Percentiles rank a stretch among this genome's conserved stretches.
phyloP scores from a whole-genome alignment of 2,888 invertebrate species.

The Chaitophorus viminalis region DNA sequence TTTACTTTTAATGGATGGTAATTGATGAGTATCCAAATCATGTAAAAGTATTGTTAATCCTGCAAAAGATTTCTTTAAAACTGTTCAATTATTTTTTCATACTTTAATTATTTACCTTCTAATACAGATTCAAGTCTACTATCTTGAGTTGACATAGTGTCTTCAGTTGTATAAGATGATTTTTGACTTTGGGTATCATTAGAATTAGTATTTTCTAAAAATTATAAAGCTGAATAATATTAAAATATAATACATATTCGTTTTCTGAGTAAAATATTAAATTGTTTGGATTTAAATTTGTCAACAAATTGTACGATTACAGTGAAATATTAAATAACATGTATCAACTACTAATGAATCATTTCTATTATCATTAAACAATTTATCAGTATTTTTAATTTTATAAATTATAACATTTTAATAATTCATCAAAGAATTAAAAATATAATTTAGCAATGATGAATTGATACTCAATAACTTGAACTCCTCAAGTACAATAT shows the following conservation, averaged over 20 bases:
- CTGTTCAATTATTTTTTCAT: background rate
- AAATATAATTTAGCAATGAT: too few relatives aligned
- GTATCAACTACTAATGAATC: too few relatives aligned
- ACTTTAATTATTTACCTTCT: constrained; percentile 30
- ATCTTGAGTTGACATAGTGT: constrained; percentile 58
- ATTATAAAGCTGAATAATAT: background rate
- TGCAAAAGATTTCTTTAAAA: background rate
- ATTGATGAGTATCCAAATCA: constrained; percentile 45
- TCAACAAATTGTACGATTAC: too few relatives aligned
- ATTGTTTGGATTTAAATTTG: background rate
- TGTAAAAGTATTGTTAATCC: constrained; percentile 37
- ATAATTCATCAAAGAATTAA: too few relatives aligned
- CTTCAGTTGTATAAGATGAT: constrained; percentile 40
- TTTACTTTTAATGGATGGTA: constrained; percentile 46
- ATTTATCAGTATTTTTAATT: too few relatives aligned
- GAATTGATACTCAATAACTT: too few relatives aligned
- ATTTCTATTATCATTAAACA: too few relatives aligned
- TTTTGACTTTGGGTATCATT: constrained; percentile 42
- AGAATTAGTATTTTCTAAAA: constrained; percentile 37
- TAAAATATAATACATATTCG: background rate
- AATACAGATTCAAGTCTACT: constrained; percentile 53
- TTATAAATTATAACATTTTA: too few relatives aligned
- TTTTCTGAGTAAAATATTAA: background rate
- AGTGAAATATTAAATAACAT: too few relatives aligned
- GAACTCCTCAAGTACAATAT: too few relatives aligned